phyloP scores from a whole-genome alignment of 1,140 invertebrate genomes.

The Protaetia brevitarsis region DNA sequence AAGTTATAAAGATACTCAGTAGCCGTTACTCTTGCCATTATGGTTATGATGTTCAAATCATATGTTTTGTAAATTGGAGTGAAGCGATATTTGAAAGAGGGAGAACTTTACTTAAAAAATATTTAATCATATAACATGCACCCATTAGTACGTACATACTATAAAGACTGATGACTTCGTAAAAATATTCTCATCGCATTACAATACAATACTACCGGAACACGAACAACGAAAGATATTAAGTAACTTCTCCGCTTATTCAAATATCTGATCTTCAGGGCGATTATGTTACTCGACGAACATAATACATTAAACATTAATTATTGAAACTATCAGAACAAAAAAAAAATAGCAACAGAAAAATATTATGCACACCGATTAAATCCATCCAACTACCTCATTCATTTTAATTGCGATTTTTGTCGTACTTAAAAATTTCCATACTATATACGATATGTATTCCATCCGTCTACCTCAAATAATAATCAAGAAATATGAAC shows the following conservation, averaged over 20 bases:
- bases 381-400: constrained; percentile 51
- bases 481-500: constrained; percentile 28
- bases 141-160: background rate
- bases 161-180: constrained; percentile 3
- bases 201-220: background rate
- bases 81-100: background rate
- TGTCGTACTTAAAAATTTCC: constrained; percentile 19
- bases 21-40: constrained; percentile 32
- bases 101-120: constrained; percentile 1
- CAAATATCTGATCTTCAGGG: background rate
- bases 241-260: background rate
- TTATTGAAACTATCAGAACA: constrained; percentile 23
- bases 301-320: constrained; percentile 22
- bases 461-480: constrained; percentile 50
- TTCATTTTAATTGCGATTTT: constrained; percentile 22
- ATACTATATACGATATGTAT: constrained; percentile 34
- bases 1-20: constrained; percentile 26
- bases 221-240: background rate
- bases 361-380: constrained; percentile 33
- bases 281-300: background rate
- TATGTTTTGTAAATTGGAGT: background rate
- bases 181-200: background rate
- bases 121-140: background rate
- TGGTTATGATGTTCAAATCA: background rate
- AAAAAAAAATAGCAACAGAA: background rate